Evolutionary conservation across 1,140 invertebrate species (phyloP).

Genomic region (Euschistus heros): DNA sequence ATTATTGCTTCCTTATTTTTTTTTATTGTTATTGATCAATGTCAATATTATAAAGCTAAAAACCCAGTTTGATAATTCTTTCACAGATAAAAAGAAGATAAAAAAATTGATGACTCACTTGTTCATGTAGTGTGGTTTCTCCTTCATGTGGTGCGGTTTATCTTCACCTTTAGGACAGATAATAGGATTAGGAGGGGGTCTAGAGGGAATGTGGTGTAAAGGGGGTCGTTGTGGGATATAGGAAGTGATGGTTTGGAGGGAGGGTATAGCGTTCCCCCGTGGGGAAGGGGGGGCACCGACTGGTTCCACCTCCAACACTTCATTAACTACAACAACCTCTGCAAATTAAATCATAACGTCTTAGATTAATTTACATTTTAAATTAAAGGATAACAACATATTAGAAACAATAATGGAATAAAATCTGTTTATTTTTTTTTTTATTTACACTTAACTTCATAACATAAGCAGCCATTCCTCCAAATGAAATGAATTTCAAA

Average conservation of each 20-base stretch:
- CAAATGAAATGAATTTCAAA: too few relatives aligned
- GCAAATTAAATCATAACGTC: constrained; percentile 13
- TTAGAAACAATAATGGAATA: too few relatives aligned
- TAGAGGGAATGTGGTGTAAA: constrained; percentile 11
- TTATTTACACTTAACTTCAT: too few relatives aligned
- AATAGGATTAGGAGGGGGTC: constrained; percentile 17
- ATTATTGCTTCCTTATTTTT: too few relatives aligned
- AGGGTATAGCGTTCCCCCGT: neutral
- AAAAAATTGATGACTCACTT: constrained; percentile 16
- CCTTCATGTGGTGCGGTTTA: constrained; percentile 7
- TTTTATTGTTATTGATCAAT: too few relatives aligned
- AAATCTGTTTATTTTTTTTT: too few relatives aligned
- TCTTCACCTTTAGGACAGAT: constrained; percentile 25
- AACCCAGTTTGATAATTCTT: too few relatives aligned
- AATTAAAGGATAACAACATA: neutral
- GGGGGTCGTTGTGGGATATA: neutral
- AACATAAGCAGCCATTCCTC: too few relatives aligned
- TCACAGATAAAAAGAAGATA: neutral
- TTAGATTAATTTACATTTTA: neutral
- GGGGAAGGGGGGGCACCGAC: neutral
- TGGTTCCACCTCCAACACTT: neutral
- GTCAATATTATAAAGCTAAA: too few relatives aligned
- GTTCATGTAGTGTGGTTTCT: constrained; percentile 6
- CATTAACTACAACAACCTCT: constrained; percentile 10
- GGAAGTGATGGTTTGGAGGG: constrained; percentile 7